Conservation (phyloP, 2,113 vertebrate species). For the Podarcis raffonei region DNA sequence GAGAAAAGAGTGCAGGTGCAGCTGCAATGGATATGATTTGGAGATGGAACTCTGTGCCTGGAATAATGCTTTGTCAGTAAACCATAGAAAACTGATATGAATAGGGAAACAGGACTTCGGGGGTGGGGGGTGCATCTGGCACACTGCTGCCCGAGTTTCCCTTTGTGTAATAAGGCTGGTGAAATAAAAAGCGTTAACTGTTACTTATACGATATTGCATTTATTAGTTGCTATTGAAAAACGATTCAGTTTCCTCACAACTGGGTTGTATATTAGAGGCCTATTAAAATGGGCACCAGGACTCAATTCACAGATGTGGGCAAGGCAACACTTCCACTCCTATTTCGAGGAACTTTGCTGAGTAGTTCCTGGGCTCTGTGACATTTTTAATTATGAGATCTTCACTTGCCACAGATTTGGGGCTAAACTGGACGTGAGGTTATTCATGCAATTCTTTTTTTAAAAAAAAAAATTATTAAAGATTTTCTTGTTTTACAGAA, state of each 20-base stretch:
- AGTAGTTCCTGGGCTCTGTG: neutral
- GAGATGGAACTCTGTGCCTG: neutral
- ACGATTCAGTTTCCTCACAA: fast-evolving
- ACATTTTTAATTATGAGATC: neutral
- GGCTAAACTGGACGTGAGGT: neutral
- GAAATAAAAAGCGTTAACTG: fast-evolving
- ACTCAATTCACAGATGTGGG: neutral
- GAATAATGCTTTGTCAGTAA: slow-evolving; percentile 31
- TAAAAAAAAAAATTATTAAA: neutral
- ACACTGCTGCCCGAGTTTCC: slow-evolving; percentile 9
- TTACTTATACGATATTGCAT: neutral
- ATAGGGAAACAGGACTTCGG: neutral
- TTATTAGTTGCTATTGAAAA: neutral
- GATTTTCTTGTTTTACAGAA: no score
- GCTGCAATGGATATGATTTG: neutral
- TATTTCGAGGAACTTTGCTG: neutral
- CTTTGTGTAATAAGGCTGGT: slow-evolving; percentile 22
- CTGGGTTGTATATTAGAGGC: neutral
- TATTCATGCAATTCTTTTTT: neutral
- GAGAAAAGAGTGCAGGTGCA: slow-evolving; percentile 33
- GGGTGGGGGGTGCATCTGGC: neutral
- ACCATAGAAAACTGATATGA: slow-evolving; percentile 23
- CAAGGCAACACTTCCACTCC: no score
- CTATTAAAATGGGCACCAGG: neutral
- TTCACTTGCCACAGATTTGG: neutral